These are phyloP conservation scores for Mimas tiliae DNA, from an alignment of 2,888 invertebrate genomes.

Conservation along the genomic window DNA sequence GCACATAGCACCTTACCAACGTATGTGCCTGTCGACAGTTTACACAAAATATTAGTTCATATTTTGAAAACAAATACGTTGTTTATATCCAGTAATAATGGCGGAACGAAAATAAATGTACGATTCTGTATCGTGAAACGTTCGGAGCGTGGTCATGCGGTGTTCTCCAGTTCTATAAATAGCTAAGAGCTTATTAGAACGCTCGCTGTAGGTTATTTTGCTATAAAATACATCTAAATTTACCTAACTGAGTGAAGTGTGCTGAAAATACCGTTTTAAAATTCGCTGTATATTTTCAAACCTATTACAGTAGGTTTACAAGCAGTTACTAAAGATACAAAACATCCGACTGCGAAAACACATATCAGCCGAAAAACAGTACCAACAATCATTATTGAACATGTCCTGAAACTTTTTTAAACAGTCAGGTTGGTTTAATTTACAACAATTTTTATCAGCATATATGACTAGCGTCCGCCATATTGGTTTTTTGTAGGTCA, in stretches of 20 bases:
- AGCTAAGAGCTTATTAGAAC: conserved; percentile 4
- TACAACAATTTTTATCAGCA: no score
- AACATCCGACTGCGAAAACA: no score
- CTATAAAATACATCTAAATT: conserved; percentile 5
- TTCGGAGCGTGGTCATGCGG: conserved; percentile 8
- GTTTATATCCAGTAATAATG: conserved; percentile 19
- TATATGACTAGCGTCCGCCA: no score
- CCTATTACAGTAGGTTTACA: no score
- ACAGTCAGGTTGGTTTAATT: no score
- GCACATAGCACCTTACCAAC: background rate
- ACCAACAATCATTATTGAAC: no score
- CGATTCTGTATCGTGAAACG: conserved; percentile 13
- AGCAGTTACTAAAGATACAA: no score
- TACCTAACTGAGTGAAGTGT: background rate
- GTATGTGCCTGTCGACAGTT: background rate
- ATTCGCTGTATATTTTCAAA: no score
- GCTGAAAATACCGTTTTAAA: no score
- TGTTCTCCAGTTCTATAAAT: background rate
- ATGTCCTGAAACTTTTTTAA: no score
- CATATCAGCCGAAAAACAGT: no score
- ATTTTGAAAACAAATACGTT: conserved; percentile 13
- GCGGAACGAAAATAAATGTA: conserved; percentile 18
- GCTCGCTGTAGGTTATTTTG: background rate
- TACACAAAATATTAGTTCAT: background rate
- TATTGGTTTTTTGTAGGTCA: no score